Percentiles rank a stretch among this genome's conserved stretches.
Conservation (phyloP, 2,113 vertebrate species). For the Coregonus clupeaformis region DNA sequence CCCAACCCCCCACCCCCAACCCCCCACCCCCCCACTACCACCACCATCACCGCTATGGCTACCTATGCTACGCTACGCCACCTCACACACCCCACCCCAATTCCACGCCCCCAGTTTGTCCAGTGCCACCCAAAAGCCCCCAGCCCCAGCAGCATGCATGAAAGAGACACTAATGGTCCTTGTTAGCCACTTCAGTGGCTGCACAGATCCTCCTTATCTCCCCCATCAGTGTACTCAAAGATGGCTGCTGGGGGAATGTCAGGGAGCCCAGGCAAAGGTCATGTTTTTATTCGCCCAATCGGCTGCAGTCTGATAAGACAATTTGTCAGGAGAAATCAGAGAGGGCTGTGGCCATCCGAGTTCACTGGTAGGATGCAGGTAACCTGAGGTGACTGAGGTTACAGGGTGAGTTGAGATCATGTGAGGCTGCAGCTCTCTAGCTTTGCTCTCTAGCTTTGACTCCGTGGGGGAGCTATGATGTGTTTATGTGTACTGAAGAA, state of each 20-base stretch:
- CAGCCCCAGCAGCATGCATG: conserved; percentile 75
- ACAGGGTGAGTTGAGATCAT: conserved; percentile 19
- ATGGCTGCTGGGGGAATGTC: conserved; percentile 71
- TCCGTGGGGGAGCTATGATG: too few species aligned
- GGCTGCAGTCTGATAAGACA: conserved; percentile 74
- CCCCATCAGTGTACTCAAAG: conserved; percentile 69
- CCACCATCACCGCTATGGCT: neutral
- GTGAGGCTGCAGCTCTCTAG: too few species aligned
- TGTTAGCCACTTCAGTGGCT: conserved; percentile 85
- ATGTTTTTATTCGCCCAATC: conserved; percentile 82
- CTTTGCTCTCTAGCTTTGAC: too few species aligned
- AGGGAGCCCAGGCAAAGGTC: conserved; percentile 66
- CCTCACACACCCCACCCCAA: neutral
- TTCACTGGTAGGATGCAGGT: conserved; percentile 10
- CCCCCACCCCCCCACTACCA: neutral
- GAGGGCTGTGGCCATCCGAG: conserved; percentile 47
- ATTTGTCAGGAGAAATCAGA: conserved; percentile 83
- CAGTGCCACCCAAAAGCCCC: neutral
- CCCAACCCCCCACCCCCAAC: conserved; percentile 2
- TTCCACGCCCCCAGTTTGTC: neutral
- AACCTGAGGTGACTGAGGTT: conserved; percentile 20
- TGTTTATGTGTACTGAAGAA: too few species aligned
- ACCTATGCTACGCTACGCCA: neutral
- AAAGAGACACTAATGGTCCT: conserved; percentile 92
- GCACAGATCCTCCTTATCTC: conserved; percentile 72